Evolutionary conservation across 1,140 invertebrate species (phyloP), one percentile per base, ranked within the genome.

Genomic region (Trichoplusia ni): DNA sequence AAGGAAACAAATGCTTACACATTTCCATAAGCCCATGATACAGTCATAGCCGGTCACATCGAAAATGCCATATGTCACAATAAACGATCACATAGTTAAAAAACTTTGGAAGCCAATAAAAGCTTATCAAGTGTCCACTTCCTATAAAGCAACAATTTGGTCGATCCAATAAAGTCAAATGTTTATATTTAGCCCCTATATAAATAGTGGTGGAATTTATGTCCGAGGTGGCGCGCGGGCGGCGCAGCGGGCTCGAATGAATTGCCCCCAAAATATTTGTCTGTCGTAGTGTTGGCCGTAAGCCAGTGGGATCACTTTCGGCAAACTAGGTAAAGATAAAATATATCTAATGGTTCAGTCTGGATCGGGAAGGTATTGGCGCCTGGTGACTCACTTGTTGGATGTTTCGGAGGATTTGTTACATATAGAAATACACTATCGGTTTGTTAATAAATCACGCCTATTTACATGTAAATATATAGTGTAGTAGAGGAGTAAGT

Each of bases 191-290:
- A 68, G 67, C 53, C 38, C 14, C 46, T 37, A 66, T 73, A 79
- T 79, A 79, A 81, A 81, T 81, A 81, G 66, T 67, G 54, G 46
- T 56, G 46, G 69, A 70, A 79, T 79, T 73, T 81, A 77, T 75
- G 69, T 54, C 59, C 65, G 42, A 37, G 44, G 56, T 54, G 64
- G 59, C 59, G 51, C 58, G 62, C 62, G 56, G 64, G 18, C 65
- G 63, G 61, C 60, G 59, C 69, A 56, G 27, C 46, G 70, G 51
- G 63, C 62, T 35, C 64, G 67, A 82, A 84, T 82, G 77, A 75
- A 82, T 86, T 81, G 75, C 58, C 78, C 67, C 71, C 71, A 81
- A 86, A 87, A 89, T 83, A 87, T 89, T 86, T 84, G 83, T 89
- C 84, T 85, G 80, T 79, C 76, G 77, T 75, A 67, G 42, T 73